These are phyloP conservation scores for Natrix natrix DNA, from an alignment of 2,797 vertebrate species.

Conservation along the genomic window DNA sequence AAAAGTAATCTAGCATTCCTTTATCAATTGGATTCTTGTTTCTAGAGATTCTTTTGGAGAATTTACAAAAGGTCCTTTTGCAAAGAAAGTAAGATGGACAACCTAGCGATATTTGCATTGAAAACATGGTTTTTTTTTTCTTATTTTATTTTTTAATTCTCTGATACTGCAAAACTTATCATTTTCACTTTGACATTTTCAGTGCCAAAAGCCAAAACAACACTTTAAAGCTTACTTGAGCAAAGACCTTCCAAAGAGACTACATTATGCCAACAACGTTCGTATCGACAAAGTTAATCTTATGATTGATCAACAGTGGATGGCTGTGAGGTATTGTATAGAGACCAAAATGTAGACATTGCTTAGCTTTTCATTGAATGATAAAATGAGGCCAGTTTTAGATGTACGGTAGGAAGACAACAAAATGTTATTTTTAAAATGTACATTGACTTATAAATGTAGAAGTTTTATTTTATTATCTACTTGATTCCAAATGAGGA, in stretches of 20 bases:
- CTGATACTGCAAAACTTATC: neutral
- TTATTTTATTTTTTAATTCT: neutral
- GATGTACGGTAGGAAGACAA: neutral
- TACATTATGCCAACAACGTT: slow-evolving; percentile 84
- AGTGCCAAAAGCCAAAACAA: slow-evolving; percentile 84
- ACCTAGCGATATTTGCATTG: neutral
- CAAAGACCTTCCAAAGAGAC: slow-evolving; percentile 85
- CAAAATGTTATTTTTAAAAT: neutral
- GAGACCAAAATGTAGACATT: neutral
- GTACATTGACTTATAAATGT: neutral
- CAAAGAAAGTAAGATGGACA: neutral
- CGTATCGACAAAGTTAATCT: slow-evolving; percentile 90
- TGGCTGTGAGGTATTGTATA: slow-evolving; percentile 76
- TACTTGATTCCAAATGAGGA: neutral
- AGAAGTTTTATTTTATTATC: neutral
- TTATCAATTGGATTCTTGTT: neutral
- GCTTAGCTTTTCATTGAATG: neutral
- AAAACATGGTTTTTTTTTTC: neutral
- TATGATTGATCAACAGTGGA: slow-evolving; percentile 84
- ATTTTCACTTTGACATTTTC: slow-evolving; percentile 45
- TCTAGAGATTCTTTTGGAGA: neutral
- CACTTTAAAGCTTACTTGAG: slow-evolving; percentile 88
- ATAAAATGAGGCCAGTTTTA: neutral
- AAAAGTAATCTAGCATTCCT: neutral
- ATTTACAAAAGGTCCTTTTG: neutral